Conservation (phyloP, 2,797 vertebrate species). For the Semotilus atromaculatus region DNA sequence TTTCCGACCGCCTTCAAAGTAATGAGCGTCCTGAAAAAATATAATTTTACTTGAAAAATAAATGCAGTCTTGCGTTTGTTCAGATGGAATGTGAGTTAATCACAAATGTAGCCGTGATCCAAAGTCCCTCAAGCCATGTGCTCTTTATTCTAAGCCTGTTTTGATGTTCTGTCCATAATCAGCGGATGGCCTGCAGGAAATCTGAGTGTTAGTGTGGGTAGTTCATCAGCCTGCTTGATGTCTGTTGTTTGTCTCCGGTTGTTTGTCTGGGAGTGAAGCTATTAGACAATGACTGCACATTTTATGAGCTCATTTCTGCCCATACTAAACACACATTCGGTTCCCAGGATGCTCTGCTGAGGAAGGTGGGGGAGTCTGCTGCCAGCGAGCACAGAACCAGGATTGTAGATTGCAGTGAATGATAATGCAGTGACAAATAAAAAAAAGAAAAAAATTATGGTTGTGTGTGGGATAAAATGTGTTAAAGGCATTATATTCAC, state of each 20-base stretch:
- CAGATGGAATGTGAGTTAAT: conserved; percentile 12
- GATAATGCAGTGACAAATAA: not conserved
- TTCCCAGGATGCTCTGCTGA: conserved; percentile 65
- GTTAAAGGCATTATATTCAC: not conserved
- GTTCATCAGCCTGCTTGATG: conserved; percentile 57
- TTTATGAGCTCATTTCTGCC: conserved; percentile 74
- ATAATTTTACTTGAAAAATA: conserved; percentile 15
- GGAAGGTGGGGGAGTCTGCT: conserved; percentile 48
- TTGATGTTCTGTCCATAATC: conserved; percentile 34
- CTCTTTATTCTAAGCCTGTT: conserved; percentile 35
- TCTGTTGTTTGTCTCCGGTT: conserved; percentile 69
- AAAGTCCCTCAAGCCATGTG: conserved; percentile 14
- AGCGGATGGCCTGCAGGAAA: conserved; percentile 59
- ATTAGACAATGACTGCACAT: conserved; percentile 72
- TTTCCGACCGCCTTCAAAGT: conserved; percentile 10
- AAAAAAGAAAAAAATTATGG: too few relatives aligned
- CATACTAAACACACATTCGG: conserved; percentile 60
- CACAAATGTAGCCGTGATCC: not conserved
- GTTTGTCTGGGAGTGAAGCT: conserved; percentile 70
- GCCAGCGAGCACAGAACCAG: not conserved
- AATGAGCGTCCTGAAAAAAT: conserved; percentile 26
- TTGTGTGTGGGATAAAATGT: not conserved
- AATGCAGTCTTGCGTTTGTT: conserved; percentile 11
- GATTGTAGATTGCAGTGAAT: not conserved
- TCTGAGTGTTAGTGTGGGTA: conserved; percentile 62